Conservation (phyloP, 1,140 invertebrate genomes). For the Drosophila equinoxialis region DNA sequence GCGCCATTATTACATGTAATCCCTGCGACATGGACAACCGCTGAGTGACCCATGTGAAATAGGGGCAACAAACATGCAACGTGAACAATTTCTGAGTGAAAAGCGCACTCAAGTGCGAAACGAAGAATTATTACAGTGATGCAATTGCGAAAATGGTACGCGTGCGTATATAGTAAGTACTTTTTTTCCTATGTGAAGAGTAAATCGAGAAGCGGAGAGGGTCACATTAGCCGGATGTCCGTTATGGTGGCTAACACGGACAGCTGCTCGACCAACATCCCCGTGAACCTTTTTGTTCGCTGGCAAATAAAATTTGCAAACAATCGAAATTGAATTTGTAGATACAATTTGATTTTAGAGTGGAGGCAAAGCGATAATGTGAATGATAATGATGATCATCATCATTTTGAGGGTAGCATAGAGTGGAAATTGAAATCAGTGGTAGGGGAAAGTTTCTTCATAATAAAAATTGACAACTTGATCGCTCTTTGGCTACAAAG, state of each 20-base stretch:
- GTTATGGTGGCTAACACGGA: slow-evolving; percentile 57
- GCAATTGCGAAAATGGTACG: slow-evolving; percentile 54
- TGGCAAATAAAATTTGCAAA: slow-evolving; percentile 69
- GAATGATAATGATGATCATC: background rate
- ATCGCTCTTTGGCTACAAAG: slow-evolving; percentile 50
- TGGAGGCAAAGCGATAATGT: slow-evolving; percentile 15
- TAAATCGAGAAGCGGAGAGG: slow-evolving; percentile 21
- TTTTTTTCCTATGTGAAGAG: background rate
- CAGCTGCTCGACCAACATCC: slow-evolving; percentile 38
- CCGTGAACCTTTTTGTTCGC: background rate
- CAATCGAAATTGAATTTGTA: slow-evolving; percentile 73
- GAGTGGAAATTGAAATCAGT: background rate
- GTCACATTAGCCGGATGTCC: slow-evolving; percentile 73
- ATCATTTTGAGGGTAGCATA: background rate
- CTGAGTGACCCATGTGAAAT: slow-evolving; percentile 71
- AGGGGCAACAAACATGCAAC: slow-evolving; percentile 73
- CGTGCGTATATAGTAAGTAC: slow-evolving; percentile 34
- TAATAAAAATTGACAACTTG: slow-evolving; percentile 57
- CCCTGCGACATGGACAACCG: slow-evolving; percentile 35
- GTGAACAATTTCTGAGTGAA: slow-evolving; percentile 29
- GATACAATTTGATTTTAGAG: slow-evolving; percentile 56
- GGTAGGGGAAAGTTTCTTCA: background rate
- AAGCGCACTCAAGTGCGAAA: slow-evolving; percentile 59
- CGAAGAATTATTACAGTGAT: slow-evolving; percentile 35
- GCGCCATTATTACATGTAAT: slow-evolving; percentile 77